Percentiles rank a stretch among this genome's conserved stretches.
Conservation (phyloP, 2,113 vertebrate genomes). For the Chamaetylas fuelleborni region DNA sequence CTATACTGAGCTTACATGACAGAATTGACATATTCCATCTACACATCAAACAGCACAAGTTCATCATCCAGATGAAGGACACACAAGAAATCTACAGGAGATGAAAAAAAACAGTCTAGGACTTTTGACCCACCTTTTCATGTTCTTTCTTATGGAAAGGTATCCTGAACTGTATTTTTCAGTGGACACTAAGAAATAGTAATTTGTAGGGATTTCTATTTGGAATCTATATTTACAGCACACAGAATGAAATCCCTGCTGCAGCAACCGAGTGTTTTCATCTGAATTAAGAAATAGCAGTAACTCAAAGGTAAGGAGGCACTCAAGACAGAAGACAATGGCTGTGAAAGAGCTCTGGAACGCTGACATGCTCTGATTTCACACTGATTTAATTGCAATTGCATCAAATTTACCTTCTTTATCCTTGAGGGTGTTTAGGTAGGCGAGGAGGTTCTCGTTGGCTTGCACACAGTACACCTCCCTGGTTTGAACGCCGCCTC, state of each 20-base stretch:
- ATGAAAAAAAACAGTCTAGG: background rate
- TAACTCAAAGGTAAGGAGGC: background rate
- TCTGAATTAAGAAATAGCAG: background rate
- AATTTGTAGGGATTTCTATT: background rate
- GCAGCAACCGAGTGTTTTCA: background rate
- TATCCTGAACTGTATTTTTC: background rate
- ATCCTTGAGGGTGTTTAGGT: conserved; percentile 78
- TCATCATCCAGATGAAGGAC: background rate
- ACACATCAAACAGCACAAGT: background rate
- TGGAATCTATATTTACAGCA: background rate
- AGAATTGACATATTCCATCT: background rate
- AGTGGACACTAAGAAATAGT: background rate
- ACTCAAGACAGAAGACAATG: background rate
- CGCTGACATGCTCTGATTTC: background rate
- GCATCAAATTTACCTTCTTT: conserved; percentile 82
- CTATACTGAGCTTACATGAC: background rate
- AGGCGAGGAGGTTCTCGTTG: conserved; percentile 83
- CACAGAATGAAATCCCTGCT: background rate
- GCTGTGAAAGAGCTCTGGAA: background rate
- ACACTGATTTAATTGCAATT: background rate
- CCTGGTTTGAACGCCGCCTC: conserved; percentile 90
- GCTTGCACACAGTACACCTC: conserved; percentile 89
- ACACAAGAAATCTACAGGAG: background rate
- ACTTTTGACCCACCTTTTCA: background rate
- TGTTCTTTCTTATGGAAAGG: background rate